Base-by-base conservation (phyloP, 1,140 invertebrate species). In the Macrobrachium nipponense region DNA sequence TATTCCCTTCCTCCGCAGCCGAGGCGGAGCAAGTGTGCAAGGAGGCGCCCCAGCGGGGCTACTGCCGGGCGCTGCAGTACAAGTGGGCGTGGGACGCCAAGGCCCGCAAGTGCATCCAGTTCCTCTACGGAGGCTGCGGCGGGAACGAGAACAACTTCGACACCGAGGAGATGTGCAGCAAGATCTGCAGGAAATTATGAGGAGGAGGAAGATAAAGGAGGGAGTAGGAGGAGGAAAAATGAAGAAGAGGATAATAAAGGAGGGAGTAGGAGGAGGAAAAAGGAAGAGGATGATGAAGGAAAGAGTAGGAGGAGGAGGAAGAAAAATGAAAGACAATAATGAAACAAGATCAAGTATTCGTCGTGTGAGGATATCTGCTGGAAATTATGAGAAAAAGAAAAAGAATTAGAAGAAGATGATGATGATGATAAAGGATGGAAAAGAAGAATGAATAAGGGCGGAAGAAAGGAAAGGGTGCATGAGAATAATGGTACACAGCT, bases 91-190 rank as follows among this genome's bases (percentile, higher is more conserved):
- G 80, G 79, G 58, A 44, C 18, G n/a, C 60, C 11, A 14, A 64
- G 18, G 11, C 64, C 12, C 14, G 20, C 10, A 60, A 43, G 44
- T 96, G 95, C 91, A 93, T 96, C 87, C 91, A 93, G n/a, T 94
- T 96, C 88, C 91, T 91, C 0, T 95, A 95, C 89, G 93, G 93
- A 11, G 95, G 94, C 51, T 95, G 95, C 87, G 94, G 95, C 64
- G 95, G 95, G 77, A 97, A 96, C 89, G 95, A 96, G 89, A 98
- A 98, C 91, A 95, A 96, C 89, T 98, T 98, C 92, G 94, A 95
- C 27, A 95, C 94, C 58, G 94, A 96, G 88, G 92, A 94, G 20
- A 95, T 95, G 86, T 98, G 97, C 91, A n/a, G 62, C 43, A n/a
- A 20, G 36, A 68, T 80, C 64, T 86, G 83, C 51, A 17, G 7